These are phyloP conservation scores for Lithodes maja DNA, from an alignment of 2,888 invertebrate genomes.

Conservation along the genomic window DNA sequence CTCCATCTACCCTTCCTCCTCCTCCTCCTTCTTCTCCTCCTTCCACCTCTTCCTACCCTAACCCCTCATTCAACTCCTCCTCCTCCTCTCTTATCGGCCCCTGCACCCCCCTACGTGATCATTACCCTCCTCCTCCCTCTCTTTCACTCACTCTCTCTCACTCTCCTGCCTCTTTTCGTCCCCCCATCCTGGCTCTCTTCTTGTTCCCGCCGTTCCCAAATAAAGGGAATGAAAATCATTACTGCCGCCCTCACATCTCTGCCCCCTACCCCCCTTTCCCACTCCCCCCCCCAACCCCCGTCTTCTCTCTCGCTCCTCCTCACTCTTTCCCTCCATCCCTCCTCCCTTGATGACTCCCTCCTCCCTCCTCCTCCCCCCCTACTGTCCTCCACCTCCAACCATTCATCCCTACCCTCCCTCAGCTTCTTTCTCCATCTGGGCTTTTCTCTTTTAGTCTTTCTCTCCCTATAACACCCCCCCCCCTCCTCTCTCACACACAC, in stretches of 20 bases:
- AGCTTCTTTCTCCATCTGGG: conserved; percentile 24
- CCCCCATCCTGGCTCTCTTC: conserved; percentile 23
- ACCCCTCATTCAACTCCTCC: not conserved
- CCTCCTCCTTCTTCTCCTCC: not conserved
- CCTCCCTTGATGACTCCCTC: conserved; percentile 1
- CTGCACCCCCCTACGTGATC: not conserved
- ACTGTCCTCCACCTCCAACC: not conserved
- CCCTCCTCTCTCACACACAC: not conserved
- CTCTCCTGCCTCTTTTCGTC: not conserved
- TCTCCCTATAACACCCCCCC: conserved; percentile 17
- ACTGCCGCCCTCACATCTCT: conserved; percentile 29
- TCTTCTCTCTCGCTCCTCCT: conserved; percentile 27
- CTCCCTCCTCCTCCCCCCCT: not conserved
- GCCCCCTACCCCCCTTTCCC: not conserved
- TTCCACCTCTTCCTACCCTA: not conserved
- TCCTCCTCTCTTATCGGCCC: conserved; percentile 21
- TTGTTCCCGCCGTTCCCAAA: conserved; percentile 22
- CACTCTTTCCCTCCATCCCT: not conserved
- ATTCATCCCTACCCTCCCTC: not conserved
- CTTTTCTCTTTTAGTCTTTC: conserved; percentile 29
- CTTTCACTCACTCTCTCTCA: conserved; percentile 24
- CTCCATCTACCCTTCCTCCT: too few relatives aligned
- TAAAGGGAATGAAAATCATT: conserved; percentile 26
- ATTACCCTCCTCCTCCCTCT: not conserved
- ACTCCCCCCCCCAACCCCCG: not conserved